Evolutionary conservation across 2,113 vertebrate genomes (phyloP).

Genomic region (Myrmophylax atrothorax): DNA sequence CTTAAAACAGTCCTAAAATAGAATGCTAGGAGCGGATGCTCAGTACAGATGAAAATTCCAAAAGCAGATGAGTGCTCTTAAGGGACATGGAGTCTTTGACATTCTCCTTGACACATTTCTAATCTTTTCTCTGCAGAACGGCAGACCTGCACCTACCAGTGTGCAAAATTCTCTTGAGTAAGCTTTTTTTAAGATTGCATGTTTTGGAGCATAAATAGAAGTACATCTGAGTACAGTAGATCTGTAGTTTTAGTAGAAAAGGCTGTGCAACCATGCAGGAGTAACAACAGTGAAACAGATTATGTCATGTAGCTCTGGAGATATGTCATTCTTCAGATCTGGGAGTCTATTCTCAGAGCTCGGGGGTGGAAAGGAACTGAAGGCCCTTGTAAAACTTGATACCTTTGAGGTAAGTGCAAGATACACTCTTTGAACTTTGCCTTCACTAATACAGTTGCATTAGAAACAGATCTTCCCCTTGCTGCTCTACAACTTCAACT

Average conservation of each 20-base stretch:
- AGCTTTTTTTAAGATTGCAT: background rate
- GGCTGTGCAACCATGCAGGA: background rate
- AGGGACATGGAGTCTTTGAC: background rate
- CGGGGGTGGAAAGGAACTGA: background rate
- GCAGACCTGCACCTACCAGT: background rate
- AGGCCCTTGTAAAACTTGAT: background rate
- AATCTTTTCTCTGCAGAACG: background rate
- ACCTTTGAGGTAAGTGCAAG: background rate
- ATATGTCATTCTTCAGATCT: background rate
- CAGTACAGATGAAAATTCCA: constrained; percentile 21
- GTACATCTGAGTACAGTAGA: background rate
- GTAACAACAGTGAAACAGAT: background rate
- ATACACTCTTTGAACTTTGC: background rate
- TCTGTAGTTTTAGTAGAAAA: background rate
- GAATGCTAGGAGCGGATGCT: constrained; percentile 8
- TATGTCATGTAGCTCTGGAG: background rate
- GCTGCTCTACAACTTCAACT: background rate
- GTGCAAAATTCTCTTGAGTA: background rate
- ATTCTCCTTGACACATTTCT: constrained; percentile 46
- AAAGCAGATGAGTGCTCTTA: background rate
- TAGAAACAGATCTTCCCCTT: background rate
- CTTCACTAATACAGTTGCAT: background rate
- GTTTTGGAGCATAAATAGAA: background rate
- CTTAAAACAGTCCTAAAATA: constrained; percentile 51
- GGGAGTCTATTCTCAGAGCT: background rate